A percentile compares a stretch with the other conserved stretches of the same genome.
phyloP scores from a whole-genome alignment of 1,140 invertebrate species.

The Drosophila serrata region DNA sequence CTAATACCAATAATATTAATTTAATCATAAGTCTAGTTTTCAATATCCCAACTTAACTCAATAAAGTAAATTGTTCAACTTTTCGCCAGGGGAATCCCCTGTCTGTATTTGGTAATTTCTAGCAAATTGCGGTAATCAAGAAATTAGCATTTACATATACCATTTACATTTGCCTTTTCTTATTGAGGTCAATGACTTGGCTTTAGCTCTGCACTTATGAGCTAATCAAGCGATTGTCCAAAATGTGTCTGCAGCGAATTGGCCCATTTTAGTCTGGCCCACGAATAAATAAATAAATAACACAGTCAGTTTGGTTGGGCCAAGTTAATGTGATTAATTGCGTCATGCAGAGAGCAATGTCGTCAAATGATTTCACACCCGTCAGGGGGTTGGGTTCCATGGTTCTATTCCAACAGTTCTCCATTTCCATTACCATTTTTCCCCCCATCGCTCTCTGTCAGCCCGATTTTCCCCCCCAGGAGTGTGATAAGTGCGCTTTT shows the following conservation, averaged over 20 bases:
- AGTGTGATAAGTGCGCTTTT: conserved; percentile 72
- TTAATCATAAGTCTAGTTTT: too few species aligned
- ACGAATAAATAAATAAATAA: conserved; percentile 53
- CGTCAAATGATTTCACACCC: conserved; percentile 80
- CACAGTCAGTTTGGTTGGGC: conserved; percentile 1
- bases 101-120: background rate
- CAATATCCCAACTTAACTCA: background rate
- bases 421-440: conserved; percentile 25
- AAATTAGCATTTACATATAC: conserved; percentile 26
- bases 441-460: conserved; percentile 47
- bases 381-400: conserved; percentile 17
- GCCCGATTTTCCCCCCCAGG: conserved; percentile 30
- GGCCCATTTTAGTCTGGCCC: conserved; percentile 27
- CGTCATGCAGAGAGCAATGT: conserved; percentile 69
- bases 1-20: background rate
- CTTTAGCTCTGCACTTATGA: conserved; percentile 43
- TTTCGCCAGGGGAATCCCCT: background rate
- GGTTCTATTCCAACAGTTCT: background rate
- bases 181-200: conserved; percentile 46
- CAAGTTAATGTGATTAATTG: conserved; percentile 77
- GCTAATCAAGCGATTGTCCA: conserved; percentile 43
- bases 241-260: conserved; percentile 33
- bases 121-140: conserved; percentile 12
- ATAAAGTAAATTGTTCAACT: background rate
- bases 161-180: conserved; percentile 14